Conservation (phyloP, 2,888 invertebrate genomes). For the Falcaria lacertinaria region DNA sequence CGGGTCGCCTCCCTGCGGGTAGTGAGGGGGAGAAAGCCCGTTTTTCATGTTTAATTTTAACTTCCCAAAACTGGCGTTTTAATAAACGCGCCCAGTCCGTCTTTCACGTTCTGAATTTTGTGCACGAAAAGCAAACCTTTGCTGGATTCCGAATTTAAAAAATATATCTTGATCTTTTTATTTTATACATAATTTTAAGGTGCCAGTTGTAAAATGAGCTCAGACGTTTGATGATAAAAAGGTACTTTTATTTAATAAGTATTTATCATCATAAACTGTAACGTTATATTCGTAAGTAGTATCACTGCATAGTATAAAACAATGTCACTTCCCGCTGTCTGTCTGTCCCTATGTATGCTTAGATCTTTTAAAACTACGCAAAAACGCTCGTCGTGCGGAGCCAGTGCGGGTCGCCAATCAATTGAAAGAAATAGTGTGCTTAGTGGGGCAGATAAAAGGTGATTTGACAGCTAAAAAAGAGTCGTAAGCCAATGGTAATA, state of each 20-base stretch:
- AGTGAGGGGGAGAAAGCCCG: constrained; percentile 38
- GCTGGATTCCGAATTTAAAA: constrained; percentile 52
- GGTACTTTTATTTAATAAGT: not conserved
- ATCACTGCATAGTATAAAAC: too few species aligned
- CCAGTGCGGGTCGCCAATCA: too few species aligned
- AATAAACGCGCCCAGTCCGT: constrained; percentile 64
- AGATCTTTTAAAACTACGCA: too few species aligned
- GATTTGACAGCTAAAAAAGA: too few species aligned
- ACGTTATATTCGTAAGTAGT: too few species aligned
- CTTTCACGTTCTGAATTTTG: constrained; percentile 69
- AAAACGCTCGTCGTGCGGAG: too few species aligned
- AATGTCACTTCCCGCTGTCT: too few species aligned
- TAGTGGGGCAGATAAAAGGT: too few species aligned
- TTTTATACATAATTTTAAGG: constrained; percentile 56
- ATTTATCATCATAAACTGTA: too few species aligned
- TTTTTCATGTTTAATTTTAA: constrained; percentile 80
- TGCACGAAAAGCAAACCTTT: constrained; percentile 58
- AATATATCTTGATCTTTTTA: constrained; percentile 70
- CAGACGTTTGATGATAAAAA: not conserved
- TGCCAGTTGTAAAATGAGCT: constrained; percentile 1
- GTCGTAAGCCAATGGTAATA: too few species aligned
- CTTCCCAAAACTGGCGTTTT: constrained; percentile 76
- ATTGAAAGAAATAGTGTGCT: too few species aligned
- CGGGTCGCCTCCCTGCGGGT: constrained; percentile 33
- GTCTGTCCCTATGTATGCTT: too few species aligned